A percentile compares a stretch with the other conserved stretches of the same genome.
Evolutionary conservation across 2,888 invertebrate species (phyloP).

Genomic region (Muscina levida): DNA sequence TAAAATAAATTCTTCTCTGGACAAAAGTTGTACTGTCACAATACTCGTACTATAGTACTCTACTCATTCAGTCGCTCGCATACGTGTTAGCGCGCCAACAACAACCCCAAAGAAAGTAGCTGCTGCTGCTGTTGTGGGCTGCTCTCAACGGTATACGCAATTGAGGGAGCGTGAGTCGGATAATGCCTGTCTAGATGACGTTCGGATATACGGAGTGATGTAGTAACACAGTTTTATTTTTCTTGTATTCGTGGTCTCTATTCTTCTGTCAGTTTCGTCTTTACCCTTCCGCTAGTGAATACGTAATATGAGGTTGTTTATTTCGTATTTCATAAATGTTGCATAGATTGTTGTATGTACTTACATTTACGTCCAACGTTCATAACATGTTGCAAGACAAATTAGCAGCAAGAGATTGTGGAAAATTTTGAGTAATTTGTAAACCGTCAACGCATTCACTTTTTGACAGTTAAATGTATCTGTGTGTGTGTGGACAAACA

Average conservation of each 20-base stretch:
- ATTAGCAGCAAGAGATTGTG: not conserved
- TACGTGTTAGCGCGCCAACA: constrained; percentile 1
- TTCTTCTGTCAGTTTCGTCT: constrained; percentile 14
- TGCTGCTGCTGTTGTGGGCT: too few species aligned
- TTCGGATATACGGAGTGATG: not conserved
- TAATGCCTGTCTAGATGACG: not conserved
- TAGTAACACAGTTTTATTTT: constrained; percentile 22
- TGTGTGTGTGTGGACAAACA: not conserved
- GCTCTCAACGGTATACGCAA: not conserved
- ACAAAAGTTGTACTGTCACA: constrained; percentile 1
- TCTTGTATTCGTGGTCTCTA: constrained; percentile 24
- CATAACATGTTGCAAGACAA: constrained; percentile 17
- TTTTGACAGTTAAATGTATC: not conserved
- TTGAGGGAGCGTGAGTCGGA: not conserved
- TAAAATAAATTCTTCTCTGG: too few species aligned
- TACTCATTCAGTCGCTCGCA: constrained; percentile 15
- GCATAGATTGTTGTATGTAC: not conserved
- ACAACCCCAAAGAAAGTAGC: constrained; percentile 16
- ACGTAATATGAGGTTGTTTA: too few species aligned
- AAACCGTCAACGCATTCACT: not conserved
- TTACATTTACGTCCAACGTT: constrained; percentile 2
- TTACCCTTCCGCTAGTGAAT: not conserved
- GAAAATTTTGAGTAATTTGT: not conserved
- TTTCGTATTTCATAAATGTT: not conserved
- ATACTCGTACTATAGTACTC: too few species aligned